These are phyloP conservation scores for Percopsis transmontana DNA, from an alignment of 2,113 vertebrate species.

Conservation along the genomic window DNA sequence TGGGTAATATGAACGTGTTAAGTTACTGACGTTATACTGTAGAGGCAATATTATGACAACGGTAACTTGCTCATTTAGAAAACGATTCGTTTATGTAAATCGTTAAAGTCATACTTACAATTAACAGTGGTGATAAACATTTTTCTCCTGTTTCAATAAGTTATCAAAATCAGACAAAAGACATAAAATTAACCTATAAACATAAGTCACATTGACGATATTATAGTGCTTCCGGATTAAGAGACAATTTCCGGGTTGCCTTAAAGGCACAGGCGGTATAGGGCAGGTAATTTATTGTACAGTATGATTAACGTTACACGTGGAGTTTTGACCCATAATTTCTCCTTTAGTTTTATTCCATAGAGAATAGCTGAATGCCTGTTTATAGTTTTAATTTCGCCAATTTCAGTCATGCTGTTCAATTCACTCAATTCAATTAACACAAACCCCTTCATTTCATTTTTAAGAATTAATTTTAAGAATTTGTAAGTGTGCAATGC, in stretches of 20 bases:
- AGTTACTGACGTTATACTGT: too few species aligned
- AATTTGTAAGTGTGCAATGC: too few species aligned
- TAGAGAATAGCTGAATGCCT: too few species aligned
- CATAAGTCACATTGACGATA: constrained; percentile 69
- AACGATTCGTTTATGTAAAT: background rate
- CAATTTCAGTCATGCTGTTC: too few species aligned
- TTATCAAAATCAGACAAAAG: background rate
- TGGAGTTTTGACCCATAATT: too few species aligned
- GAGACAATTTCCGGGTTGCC: constrained; percentile 49
- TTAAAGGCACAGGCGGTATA: constrained; percentile 53
- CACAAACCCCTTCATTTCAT: too few species aligned
- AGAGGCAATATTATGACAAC: too few species aligned
- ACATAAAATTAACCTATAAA: background rate
- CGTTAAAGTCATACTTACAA: constrained; percentile 64
- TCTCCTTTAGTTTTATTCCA: too few species aligned
- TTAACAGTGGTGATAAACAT: constrained; percentile 79
- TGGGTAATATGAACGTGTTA: background rate
- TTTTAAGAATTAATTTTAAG: too few species aligned
- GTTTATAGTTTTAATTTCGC: too few species aligned
- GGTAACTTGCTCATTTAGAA: background rate
- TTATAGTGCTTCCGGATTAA: constrained; percentile 51
- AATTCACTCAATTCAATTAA: too few species aligned
- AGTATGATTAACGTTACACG: too few species aligned
- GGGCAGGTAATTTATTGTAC: background rate
- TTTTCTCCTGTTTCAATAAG: background rate